Evolutionary conservation across 1,140 invertebrate species (phyloP).

Genomic region (Zeugodacus cucurbitae): DNA sequence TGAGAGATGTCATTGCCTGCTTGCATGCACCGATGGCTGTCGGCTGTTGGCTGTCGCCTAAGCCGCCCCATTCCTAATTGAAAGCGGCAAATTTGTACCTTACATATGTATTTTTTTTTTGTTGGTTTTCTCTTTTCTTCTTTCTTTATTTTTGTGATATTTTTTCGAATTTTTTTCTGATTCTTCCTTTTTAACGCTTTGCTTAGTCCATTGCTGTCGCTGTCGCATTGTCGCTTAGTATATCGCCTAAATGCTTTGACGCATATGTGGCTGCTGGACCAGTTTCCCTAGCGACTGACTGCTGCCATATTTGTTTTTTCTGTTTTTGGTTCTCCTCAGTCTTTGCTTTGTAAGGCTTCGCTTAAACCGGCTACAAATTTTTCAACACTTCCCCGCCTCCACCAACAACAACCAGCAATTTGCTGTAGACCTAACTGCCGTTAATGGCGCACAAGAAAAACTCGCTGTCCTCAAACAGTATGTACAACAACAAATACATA

Average conservation of each 20-base stretch:
- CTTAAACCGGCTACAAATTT: background rate
- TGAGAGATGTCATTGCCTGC: background rate
- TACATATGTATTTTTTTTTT: background rate
- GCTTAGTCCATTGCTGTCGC: background rate
- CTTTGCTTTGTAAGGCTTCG: background rate
- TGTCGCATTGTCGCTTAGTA: background rate
- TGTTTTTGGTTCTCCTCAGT: no score
- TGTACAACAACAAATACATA: background rate
- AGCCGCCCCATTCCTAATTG: background rate
- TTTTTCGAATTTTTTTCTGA: background rate
- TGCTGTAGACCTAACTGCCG: background rate
- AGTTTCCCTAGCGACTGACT: background rate
- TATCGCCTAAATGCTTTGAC: background rate
- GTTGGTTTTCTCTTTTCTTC: background rate
- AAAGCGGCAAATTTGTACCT: background rate
- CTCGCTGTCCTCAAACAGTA: background rate
- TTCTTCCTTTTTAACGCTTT: background rate
- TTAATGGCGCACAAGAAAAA: background rate
- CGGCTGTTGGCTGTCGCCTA: background rate
- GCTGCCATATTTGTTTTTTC: background rate
- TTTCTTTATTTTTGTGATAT: background rate
- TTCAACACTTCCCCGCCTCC: background rate
- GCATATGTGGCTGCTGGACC: constrained; percentile 10
- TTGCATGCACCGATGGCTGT: no score
- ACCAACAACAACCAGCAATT: background rate